phyloP scores from a whole-genome alignment of 2,113 vertebrate genomes.

The Lichenostomus cassidix region DNA sequence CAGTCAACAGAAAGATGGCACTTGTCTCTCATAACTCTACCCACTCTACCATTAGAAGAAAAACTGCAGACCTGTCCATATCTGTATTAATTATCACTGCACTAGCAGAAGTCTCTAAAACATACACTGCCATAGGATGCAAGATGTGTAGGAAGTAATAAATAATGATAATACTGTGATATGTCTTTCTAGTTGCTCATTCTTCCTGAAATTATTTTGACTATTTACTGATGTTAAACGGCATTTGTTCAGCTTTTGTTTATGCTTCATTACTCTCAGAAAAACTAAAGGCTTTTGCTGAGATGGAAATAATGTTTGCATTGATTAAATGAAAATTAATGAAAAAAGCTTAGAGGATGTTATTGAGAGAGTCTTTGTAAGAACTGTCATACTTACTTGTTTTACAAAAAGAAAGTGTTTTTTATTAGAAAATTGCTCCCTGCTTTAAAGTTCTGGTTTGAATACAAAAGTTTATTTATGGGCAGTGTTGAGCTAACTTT shows the following conservation, averaged over 20 bases:
- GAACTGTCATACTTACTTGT: not conserved
- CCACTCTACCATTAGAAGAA: not conserved
- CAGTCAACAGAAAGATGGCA: not conserved
- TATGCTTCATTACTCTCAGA: not conserved
- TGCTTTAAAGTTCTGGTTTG: not conserved
- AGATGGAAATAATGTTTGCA: not conserved
- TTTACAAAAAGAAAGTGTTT: not conserved
- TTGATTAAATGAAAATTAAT: constrained; percentile 13
- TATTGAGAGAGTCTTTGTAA: not conserved
- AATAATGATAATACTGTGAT: not conserved
- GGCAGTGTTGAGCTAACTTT: not conserved
- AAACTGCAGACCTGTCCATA: not conserved
- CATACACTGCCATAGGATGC: not conserved
- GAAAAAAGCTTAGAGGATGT: not conserved
- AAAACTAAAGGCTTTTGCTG: constrained; percentile 5
- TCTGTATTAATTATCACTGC: not conserved
- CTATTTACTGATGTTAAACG: not conserved
- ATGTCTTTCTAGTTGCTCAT: not conserved
- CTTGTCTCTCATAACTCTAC: not conserved
- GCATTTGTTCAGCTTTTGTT: constrained; percentile 16
- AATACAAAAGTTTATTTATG: not conserved
- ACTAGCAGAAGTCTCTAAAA: not conserved
- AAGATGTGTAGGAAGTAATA: not conserved
- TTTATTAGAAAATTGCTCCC: not conserved
- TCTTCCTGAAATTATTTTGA: constrained; percentile 10